A percentile compares a stretch with the other conserved stretches of the same genome.
phyloP scores from a whole-genome alignment of 2,113 vertebrate species.

The Hucho hucho region DNA sequence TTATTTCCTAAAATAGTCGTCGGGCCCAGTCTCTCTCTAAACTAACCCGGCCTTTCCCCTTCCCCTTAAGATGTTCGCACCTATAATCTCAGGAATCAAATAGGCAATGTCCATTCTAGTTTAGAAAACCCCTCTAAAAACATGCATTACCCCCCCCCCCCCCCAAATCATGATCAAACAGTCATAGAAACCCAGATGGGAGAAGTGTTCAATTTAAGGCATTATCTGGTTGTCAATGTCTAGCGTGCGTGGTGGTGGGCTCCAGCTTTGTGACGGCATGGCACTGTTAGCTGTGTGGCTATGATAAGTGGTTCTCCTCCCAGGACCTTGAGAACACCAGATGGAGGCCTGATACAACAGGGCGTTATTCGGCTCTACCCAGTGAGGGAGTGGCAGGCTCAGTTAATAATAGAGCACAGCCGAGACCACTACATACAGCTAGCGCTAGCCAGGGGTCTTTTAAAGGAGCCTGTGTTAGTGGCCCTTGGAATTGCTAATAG shows the following conservation, averaged over 20 bases:
- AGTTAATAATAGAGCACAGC: neutral
- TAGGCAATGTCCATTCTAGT: too few relatives aligned
- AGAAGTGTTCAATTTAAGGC: neutral
- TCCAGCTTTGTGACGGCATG: neutral
- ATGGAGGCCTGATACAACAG: slow-evolving; percentile 32
- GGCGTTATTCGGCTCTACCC: neutral
- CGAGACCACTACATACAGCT: neutral
- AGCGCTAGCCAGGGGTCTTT: neutral
- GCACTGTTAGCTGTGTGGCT: neutral
- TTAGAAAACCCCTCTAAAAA: too few relatives aligned
- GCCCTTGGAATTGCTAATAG: slow-evolving; percentile 5
- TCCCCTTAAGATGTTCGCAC: neutral
- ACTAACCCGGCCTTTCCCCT: neutral
- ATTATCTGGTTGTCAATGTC: slow-evolving; percentile 32
- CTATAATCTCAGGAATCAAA: too few relatives aligned
- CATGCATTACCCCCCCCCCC: too few relatives aligned
- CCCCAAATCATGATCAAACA: too few relatives aligned
- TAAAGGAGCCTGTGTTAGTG: neutral
- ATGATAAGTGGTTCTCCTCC: slow-evolving; percentile 52
- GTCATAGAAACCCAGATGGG: neutral
- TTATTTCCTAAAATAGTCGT: neutral
- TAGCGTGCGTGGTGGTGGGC: neutral
- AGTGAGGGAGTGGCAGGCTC: neutral
- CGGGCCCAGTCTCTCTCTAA: too few relatives aligned
- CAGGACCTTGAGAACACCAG: slow-evolving; percentile 53